Percentiles rank a stretch among this genome's conserved stretches.
Evolutionary conservation across 2,797 vertebrate genomes (phyloP).

Genomic region (Clarias fuscus): DNA sequence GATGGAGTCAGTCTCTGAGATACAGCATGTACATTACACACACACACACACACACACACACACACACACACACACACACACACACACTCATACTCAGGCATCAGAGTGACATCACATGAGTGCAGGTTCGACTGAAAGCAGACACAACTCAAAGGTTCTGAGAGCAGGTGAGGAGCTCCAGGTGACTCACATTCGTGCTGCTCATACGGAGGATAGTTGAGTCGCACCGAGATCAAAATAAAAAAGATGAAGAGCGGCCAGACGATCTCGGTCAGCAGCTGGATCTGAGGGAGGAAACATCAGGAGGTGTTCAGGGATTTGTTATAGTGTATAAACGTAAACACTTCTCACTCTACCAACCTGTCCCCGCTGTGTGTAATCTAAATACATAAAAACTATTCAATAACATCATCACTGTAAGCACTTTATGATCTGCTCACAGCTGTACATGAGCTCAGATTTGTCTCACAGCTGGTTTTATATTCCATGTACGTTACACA

Average conservation of each 20-base stretch:
- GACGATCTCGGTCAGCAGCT: slow-evolving; percentile 91
- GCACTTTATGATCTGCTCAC: no score
- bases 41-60: not conserved
- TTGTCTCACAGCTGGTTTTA: not conserved
- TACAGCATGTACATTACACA: not conserved
- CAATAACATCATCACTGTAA: not conserved
- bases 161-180: not conserved
- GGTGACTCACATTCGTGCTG: slow-evolving; percentile 95
- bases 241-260: slow-evolving; percentile 99
- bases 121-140: not conserved
- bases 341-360: not conserved
- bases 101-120: no score
- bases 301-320: not conserved
- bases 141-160: not conserved
- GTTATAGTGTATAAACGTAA: not conserved
- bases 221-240: slow-evolving; percentile 93
- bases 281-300: slow-evolving; percentile 74
- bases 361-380: not conserved
- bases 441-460: not conserved
- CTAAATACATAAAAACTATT: not conserved
- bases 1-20: not conserved
- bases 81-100: no score
- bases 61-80: not conserved
- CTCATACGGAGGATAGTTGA: slow-evolving; percentile 93
- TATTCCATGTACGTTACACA: not conserved